These are phyloP conservation scores for Microchirus variegatus DNA, from an alignment of 2,797 vertebrate genomes.

Conservation along the genomic window DNA sequence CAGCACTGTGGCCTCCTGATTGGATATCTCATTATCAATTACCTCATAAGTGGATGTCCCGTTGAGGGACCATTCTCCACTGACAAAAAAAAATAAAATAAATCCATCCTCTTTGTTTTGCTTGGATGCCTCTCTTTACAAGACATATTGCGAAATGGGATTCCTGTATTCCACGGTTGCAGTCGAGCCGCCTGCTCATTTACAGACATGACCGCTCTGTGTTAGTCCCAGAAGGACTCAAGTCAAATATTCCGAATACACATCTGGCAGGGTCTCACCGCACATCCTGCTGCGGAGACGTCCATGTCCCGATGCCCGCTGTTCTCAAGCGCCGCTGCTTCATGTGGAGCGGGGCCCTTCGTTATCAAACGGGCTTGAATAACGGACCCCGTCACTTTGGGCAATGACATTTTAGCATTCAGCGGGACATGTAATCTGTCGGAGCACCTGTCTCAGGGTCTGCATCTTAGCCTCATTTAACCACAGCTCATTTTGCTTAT, in stretches of 20 bases:
- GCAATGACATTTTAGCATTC: constrained; percentile 7
- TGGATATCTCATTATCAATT: constrained; percentile 73
- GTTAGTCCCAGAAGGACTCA: constrained; percentile 48
- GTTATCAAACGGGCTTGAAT: constrained; percentile 20
- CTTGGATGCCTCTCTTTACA: constrained; percentile 25
- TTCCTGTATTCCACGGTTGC: constrained; percentile 19
- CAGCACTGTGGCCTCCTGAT: constrained; percentile 55
- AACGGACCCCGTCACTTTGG: constrained; percentile 1
- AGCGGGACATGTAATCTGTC: constrained; percentile 2
- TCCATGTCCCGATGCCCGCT: constrained; percentile 35
- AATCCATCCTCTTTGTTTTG: constrained; percentile 34
- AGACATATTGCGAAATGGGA: constrained; percentile 29
- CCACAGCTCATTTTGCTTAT: not conserved
- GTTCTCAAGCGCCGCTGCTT: constrained; percentile 26
- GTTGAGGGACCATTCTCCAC: constrained; percentile 29
- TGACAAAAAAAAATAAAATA: constrained; percentile 38
- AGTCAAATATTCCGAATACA: constrained; percentile 46
- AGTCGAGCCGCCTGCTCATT: constrained; percentile 36
- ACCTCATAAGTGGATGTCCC: constrained; percentile 62
- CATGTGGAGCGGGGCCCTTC: constrained; percentile 23
- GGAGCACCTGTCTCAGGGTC: not conserved
- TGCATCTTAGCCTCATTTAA: constrained; percentile 2
- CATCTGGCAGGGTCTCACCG: constrained; percentile 48
- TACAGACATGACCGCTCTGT: constrained; percentile 35
- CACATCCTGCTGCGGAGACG: constrained; percentile 24